phyloP scores from a whole-genome alignment of 2,797 vertebrate species.

The Loriculus beryllinus region DNA sequence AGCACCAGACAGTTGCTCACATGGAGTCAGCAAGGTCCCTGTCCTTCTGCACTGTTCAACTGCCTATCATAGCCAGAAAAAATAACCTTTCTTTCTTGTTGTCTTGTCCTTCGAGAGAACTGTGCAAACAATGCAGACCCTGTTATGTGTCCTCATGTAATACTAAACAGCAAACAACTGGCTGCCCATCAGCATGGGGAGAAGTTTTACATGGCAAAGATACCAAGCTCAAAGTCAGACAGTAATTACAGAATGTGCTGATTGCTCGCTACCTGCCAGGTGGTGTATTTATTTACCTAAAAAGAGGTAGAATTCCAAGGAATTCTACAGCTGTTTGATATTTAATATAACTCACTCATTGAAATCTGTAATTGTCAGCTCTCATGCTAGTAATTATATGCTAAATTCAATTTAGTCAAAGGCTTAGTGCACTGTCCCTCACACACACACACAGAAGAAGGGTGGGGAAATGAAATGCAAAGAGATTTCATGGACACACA shows the following conservation, averaged over 20 bases:
- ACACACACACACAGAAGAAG: neutral
- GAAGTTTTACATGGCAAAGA: neutral
- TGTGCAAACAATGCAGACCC: neutral
- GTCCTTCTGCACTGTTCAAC: neutral
- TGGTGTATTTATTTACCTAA: neutral
- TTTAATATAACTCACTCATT: neutral
- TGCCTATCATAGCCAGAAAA: neutral
- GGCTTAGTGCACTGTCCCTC: neutral
- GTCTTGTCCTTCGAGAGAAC: neutral
- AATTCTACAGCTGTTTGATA: neutral
- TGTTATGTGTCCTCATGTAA: neutral
- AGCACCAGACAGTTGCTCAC: neutral
- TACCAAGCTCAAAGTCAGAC: neutral
- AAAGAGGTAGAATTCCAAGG: neutral
- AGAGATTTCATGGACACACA: neutral
- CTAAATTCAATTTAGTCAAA: constrained; percentile 17
- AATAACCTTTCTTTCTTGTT: neutral
- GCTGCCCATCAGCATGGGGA: neutral
- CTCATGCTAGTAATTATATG: neutral
- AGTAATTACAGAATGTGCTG: neutral
- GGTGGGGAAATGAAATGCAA: neutral
- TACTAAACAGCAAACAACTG: neutral
- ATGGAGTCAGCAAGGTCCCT: neutral
- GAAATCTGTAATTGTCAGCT: neutral
- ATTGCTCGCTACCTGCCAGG: neutral